phyloP scores from a whole-genome alignment of 2,888 invertebrate species.

The Erebia aethiops region DNA sequence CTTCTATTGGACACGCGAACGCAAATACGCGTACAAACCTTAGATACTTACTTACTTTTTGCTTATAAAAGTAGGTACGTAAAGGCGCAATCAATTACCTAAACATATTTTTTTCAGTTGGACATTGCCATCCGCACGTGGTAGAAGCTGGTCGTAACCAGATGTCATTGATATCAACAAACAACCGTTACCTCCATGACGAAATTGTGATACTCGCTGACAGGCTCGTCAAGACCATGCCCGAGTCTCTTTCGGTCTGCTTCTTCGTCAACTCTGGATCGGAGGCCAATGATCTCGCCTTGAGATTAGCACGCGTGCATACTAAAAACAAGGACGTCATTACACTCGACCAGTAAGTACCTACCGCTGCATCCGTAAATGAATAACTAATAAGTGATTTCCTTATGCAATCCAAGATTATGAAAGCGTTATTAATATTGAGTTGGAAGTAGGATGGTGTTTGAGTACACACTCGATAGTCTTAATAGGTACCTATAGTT shows the following conservation, averaged over 20 bases:
- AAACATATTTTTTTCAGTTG: conserved; percentile 85
- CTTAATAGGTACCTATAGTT: neutral
- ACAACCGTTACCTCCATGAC: conserved; percentile 98
- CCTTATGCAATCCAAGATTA: neutral
- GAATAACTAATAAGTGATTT: neutral
- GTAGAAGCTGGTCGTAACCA: conserved; percentile 95
- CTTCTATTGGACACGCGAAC: too few relatives aligned
- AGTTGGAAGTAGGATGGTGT: neutral
- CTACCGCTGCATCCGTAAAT: neutral
- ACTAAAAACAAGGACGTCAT: conserved; percentile 95
- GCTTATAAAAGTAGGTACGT: too few relatives aligned
- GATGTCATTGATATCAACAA: conserved; percentile 95
- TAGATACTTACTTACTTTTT: too few relatives aligned
- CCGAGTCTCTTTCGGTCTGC: conserved; percentile 93
- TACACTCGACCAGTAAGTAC: conserved; percentile 97
- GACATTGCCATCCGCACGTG: conserved; percentile 98
- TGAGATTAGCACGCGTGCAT: conserved; percentile 94
- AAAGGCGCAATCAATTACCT: too few relatives aligned
- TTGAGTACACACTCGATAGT: neutral
- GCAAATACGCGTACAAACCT: too few relatives aligned
- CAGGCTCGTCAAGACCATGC: conserved; percentile 91
- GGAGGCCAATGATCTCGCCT: conserved; percentile 98
- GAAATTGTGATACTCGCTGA: conserved; percentile 96
- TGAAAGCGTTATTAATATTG: neutral
- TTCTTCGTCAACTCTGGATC: conserved; percentile 99